A percentile compares a stretch with the other conserved stretches of the same genome.
These are phyloP conservation scores for Carassius carassius DNA, from an alignment of 2,113 vertebrate genomes.

Conservation along the genomic window DNA sequence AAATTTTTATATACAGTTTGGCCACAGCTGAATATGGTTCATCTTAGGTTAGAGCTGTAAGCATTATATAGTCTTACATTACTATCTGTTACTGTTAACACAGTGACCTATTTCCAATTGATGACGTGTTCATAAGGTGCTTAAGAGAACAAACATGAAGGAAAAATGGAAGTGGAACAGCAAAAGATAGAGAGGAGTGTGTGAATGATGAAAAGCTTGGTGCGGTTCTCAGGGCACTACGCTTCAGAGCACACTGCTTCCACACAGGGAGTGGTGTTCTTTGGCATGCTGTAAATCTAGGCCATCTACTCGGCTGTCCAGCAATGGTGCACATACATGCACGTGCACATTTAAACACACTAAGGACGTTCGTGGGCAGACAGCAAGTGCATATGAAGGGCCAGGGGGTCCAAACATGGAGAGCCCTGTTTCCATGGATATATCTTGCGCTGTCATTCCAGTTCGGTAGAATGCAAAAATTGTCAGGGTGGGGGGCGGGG, in stretches of 20 bases:
- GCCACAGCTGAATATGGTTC: background rate
- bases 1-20: background rate
- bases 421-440: constrained; percentile 11
- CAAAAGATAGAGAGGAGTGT: background rate
- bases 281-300: constrained; percentile 56
- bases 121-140: background rate
- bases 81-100: background rate
- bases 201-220: constrained; percentile 27
- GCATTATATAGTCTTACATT: background rate
- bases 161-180: background rate
- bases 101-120: constrained; percentile 25
- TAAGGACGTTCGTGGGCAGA: background rate
- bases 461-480: background rate
- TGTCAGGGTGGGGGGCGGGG: background rate
- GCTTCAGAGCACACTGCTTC: constrained; percentile 44
- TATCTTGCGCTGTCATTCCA: constrained; percentile 19
- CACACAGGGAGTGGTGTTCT: constrained; percentile 45
- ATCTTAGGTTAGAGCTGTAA: background rate
- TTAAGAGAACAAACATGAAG: constrained; percentile 9
- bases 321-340: constrained; percentile 1
- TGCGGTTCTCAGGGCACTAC: constrained; percentile 17
- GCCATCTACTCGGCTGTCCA: constrained; percentile 43
- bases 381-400: constrained; percentile 25
- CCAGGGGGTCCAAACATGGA: background rate
- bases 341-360: constrained; percentile 7